Evolutionary conservation across 2,113 vertebrate genomes (phyloP).

Genomic region (Perccottus glenii): DNA sequence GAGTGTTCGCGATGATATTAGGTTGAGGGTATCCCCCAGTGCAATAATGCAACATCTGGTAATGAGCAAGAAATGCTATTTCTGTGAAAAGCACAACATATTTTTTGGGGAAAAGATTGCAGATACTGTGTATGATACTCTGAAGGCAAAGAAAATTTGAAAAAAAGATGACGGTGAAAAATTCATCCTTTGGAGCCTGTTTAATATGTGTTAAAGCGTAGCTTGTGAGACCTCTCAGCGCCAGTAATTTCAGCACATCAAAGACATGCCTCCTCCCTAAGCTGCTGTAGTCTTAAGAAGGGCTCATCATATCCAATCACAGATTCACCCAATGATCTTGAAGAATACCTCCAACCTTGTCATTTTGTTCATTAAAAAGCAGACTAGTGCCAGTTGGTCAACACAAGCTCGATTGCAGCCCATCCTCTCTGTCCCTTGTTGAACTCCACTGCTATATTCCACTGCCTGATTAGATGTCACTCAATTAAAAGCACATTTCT

Average conservation of each 20-base stretch:
- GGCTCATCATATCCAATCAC: constrained; percentile 73
- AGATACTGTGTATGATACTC: constrained; percentile 31
- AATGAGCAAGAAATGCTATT: constrained; percentile 59
- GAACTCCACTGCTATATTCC: constrained; percentile 72
- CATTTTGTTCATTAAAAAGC: constrained; percentile 60
- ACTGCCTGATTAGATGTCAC: constrained; percentile 79
- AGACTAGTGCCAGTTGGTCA: constrained; percentile 38
- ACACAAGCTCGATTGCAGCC: constrained; percentile 39
- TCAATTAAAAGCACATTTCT: constrained; percentile 83
- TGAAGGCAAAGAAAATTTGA: too few species aligned
- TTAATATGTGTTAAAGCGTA: constrained; percentile 69
- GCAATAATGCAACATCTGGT: constrained; percentile 66
- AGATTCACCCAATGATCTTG: constrained; percentile 60
- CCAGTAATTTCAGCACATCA: constrained; percentile 75
- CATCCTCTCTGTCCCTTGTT: constrained; percentile 58
- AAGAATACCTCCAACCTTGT: constrained; percentile 56
- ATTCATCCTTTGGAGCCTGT: constrained; percentile 60
- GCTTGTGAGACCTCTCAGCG: constrained; percentile 65
- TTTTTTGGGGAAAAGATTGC: constrained; percentile 47
- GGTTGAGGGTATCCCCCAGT: constrained; percentile 54
- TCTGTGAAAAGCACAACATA: constrained; percentile 51
- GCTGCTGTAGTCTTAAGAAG: constrained; percentile 67
- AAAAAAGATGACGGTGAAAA: constrained; percentile 65
- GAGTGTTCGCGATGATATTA: constrained; percentile 56
- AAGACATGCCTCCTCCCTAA: constrained; percentile 67